Evolutionary conservation across 2,888 invertebrate genomes (phyloP).

Genomic region (Hirtodrosophila cameraria): DNA sequence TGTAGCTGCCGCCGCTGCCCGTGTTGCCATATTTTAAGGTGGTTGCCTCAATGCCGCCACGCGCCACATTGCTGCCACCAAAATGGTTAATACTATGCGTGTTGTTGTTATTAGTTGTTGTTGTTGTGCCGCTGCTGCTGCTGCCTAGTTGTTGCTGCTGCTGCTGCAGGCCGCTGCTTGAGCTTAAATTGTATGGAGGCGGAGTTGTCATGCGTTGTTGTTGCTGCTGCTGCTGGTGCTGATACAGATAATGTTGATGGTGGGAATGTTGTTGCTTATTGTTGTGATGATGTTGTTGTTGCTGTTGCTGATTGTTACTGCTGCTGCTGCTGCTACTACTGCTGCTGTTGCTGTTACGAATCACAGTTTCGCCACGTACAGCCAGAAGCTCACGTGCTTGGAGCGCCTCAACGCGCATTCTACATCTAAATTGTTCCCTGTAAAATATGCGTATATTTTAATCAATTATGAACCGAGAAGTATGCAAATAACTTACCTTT

Average conservation of each 20-base stretch:
- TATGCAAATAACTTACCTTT: conserved; percentile 83
- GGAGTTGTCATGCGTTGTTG: conserved; percentile 56
- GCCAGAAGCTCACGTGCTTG: conserved; percentile 83
- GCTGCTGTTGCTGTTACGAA: conserved; percentile 68
- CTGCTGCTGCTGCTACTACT: conserved; percentile 51
- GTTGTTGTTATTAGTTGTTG: conserved; percentile 55
- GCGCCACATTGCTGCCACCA: conserved; percentile 66
- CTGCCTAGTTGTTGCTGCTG: conserved; percentile 36
- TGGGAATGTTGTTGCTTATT: conserved; percentile 77
- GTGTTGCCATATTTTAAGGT: conserved; percentile 77
- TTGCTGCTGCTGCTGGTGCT: conserved; percentile 59
- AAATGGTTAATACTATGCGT: conserved; percentile 71
- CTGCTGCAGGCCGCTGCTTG: conserved; percentile 27
- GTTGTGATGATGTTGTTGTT: conserved; percentile 64
- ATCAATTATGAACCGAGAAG: background rate
- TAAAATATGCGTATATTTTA: background rate
- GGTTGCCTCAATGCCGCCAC: conserved; percentile 76
- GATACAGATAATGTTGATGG: conserved; percentile 60
- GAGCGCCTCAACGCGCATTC: conserved; percentile 84
- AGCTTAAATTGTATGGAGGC: conserved; percentile 19
- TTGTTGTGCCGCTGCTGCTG: conserved; percentile 33
- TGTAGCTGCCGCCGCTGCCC: conserved; percentile 61
- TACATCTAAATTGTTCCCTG: conserved; percentile 83
- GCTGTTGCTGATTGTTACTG: conserved; percentile 55
- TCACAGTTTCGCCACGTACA: conserved; percentile 80